phyloP scores from a whole-genome alignment of 2,113 vertebrate species.

The Gracilinanus agilis region DNA sequence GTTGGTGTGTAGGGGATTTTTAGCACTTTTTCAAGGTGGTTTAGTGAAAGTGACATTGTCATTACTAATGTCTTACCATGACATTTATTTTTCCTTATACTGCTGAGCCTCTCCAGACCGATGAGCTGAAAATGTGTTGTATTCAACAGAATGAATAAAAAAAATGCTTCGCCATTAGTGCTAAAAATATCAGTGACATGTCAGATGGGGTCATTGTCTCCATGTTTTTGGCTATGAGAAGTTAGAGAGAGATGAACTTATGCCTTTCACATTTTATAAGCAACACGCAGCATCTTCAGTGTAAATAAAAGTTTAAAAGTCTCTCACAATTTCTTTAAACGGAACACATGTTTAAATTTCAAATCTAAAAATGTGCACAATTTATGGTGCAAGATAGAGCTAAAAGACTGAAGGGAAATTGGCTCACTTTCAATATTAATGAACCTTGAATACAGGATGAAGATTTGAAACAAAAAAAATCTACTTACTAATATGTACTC shows the following conservation, averaged over 20 bases:
- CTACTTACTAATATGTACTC: background rate
- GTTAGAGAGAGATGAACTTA: constrained; percentile 56
- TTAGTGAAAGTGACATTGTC: constrained; percentile 75
- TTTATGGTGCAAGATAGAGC: background rate
- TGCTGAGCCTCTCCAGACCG: constrained; percentile 67
- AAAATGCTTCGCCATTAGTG: constrained; percentile 59
- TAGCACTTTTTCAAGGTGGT: constrained; percentile 64
- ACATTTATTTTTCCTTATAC: constrained; percentile 75
- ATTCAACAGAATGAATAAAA: constrained; percentile 68
- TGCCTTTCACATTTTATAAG: constrained; percentile 35
- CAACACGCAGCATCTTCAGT: constrained; percentile 47
- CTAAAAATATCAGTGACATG: constrained; percentile 78
- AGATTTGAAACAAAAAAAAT: background rate
- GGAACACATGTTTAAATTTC: constrained; percentile 40
- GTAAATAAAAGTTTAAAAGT: constrained; percentile 63
- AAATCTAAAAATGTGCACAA: constrained; percentile 31
- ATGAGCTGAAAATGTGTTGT: constrained; percentile 69
- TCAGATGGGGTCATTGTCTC: constrained; percentile 61
- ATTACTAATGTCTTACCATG: constrained; percentile 69
- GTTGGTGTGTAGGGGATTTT: constrained; percentile 41
- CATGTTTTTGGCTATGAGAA: constrained; percentile 51
- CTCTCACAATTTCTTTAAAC: constrained; percentile 41
- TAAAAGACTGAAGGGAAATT: background rate
- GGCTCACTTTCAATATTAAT: background rate
- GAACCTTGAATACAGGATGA: background rate